Evolutionary conservation across 2,888 invertebrate species (phyloP), one percentile per base, ranked within the genome.

Genomic region (Callimorpha dominula): DNA sequence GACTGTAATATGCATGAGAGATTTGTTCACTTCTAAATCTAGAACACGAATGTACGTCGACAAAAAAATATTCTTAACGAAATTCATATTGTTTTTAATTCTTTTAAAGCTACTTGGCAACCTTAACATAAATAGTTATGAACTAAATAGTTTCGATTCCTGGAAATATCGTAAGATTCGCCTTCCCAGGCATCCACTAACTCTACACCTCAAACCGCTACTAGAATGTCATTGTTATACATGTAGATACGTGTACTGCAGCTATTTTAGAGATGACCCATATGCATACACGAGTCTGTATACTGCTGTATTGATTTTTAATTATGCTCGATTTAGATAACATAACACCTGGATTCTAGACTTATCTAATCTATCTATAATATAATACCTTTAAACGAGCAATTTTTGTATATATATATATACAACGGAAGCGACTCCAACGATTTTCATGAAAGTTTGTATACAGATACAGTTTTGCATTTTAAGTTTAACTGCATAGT

Each of bases 241-340:
- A 81, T 80, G 78, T 78, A 81, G 76, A 83, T 80, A 78, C 70
- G 70, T 72, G 68, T 77, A 74, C 69, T 74, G 70, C 76, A 77
- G 77, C 81, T 80, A 79, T 81, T 81, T 82, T 76, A 73, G 78
- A 77, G 76, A 79, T 81, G 79, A 76, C 83, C 83, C 75, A 82
- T 76, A 79, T 82, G 79, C 83, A 81, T 77, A 60, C 60, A 14
- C 60, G 60, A 60, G 79, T 79, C 66, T 71, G 72, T 43, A 43
- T 68, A 31, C 1, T 20, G n/a, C 42, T 77, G 62, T 79, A 85
- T 83, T 78, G 84, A 78, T 84, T 81, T 85, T 82, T 84, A 81
- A 85, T 81, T 78, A 79, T 75, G 68, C 67, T 70, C 60, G 71
- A 74, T 78, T 75, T 65, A 73, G 77, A 80, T 82, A 78, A 74